These are phyloP conservation scores for Margaritifera margaritifera DNA, from an alignment of 2,888 invertebrate species.

Conservation along the genomic window DNA sequence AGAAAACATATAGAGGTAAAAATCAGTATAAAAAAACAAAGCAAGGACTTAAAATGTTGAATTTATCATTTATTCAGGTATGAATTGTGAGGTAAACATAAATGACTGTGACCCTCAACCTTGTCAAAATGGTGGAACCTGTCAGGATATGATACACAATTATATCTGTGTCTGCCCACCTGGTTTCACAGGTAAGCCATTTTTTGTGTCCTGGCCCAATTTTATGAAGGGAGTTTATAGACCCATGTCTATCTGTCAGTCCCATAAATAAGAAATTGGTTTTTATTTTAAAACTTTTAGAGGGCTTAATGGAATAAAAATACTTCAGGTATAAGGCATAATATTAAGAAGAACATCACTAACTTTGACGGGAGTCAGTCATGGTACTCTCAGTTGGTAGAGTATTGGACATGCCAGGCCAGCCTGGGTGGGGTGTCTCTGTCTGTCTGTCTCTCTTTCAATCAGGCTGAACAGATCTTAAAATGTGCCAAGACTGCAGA, in stretches of 20 bases:
- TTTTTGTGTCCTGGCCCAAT: constrained; percentile 80
- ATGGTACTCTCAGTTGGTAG: too few relatives aligned
- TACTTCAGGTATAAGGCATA: constrained; percentile 23
- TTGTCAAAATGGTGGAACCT: constrained; percentile 47
- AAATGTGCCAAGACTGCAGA: too few relatives aligned
- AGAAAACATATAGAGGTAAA: too few relatives aligned
- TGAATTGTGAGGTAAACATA: constrained; percentile 45
- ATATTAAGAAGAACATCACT: too few relatives aligned
- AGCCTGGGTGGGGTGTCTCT: too few relatives aligned
- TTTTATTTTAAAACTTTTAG: constrained; percentile 41
- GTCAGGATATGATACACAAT: constrained; percentile 36
- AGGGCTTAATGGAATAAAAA: constrained; percentile 53
- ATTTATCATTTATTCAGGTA: constrained; percentile 25
- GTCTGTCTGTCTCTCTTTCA: too few relatives aligned
- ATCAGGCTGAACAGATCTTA: too few relatives aligned
- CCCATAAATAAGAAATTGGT: constrained; percentile 21
- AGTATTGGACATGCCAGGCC: too few relatives aligned
- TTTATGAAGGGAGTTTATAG: constrained; percentile 70
- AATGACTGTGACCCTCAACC: constrained; percentile 51
- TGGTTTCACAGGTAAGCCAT: constrained; percentile 31
- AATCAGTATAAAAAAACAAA: too few relatives aligned
- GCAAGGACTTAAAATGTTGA: constrained; percentile 21
- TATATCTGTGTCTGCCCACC: constrained; percentile 43
- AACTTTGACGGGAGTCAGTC: too few relatives aligned
- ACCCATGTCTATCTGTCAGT: constrained; percentile 25